These are phyloP conservation scores for Hephaestus fuliginosus DNA, from an alignment of 2,797 vertebrate genomes.

Conservation along the genomic window DNA sequence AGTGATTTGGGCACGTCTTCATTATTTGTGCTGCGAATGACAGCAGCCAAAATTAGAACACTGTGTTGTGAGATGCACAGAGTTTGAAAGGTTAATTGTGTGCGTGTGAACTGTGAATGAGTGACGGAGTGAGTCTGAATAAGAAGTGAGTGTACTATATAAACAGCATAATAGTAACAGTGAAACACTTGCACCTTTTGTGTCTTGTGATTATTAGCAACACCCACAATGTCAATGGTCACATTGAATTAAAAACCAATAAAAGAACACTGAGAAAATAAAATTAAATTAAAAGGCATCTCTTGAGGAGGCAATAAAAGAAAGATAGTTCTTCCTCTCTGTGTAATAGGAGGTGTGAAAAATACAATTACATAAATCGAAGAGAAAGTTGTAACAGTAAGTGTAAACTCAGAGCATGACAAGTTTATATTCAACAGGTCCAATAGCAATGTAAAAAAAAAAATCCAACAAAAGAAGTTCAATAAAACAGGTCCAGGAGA, in stretches of 20 bases:
- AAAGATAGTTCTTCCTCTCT: neutral
- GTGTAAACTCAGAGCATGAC: neutral
- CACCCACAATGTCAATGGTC: constrained; percentile 7
- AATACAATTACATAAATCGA: neutral
- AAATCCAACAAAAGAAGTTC: neutral
- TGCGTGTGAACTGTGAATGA: neutral
- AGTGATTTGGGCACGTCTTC: constrained; percentile 1
- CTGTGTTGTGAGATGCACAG: neutral
- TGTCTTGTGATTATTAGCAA: constrained; percentile 12
- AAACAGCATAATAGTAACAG: constrained; percentile 3
- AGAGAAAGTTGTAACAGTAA: neutral
- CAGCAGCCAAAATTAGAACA: neutral
- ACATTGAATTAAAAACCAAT: neutral
- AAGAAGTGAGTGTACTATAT: neutral
- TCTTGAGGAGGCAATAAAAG: neutral
- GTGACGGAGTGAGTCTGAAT: constrained; percentile 1
- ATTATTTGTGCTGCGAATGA: constrained; percentile 9
- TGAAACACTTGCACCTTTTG: constrained; percentile 6
- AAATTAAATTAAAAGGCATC: neutral
- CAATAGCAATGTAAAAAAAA: neutral
- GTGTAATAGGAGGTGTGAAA: neutral
- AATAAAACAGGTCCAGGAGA: neutral
- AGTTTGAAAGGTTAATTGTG: neutral
- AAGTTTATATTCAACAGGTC: constrained; percentile 1
- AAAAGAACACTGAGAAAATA: constrained; percentile 3